Percentiles rank a stretch among this genome's conserved stretches.
phyloP scores from a whole-genome alignment of 2,888 invertebrate species.

The Allacma fusca region DNA sequence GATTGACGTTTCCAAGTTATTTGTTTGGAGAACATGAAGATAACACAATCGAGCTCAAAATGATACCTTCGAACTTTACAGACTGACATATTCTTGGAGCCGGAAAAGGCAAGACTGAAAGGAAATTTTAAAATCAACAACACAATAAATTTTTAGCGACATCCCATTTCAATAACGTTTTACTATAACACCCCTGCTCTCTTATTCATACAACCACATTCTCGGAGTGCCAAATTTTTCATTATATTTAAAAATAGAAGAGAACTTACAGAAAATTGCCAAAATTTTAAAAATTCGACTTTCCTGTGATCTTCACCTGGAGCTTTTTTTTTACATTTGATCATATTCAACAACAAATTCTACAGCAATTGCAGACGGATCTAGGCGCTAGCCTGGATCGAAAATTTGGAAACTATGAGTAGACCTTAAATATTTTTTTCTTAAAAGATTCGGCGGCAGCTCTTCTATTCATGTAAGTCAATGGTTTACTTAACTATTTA shows the following conservation, averaged over 20 bases:
- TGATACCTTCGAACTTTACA: constrained; percentile 26
- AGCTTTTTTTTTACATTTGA: constrained; percentile 18
- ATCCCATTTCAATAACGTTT: not conserved
- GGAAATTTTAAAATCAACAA: constrained; percentile 17
- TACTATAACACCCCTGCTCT: constrained; percentile 13
- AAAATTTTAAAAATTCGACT: constrained; percentile 6
- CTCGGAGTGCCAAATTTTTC: constrained; percentile 23
- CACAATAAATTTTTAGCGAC: constrained; percentile 2
- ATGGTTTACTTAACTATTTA: no score
- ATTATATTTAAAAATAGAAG: constrained; percentile 3
- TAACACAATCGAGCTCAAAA: constrained; percentile 27
- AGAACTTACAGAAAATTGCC: constrained; percentile 28
- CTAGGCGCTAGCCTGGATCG: constrained; percentile 9
- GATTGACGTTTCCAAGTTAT: not conserved
- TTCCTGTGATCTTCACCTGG: constrained; percentile 26
- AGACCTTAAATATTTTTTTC: not conserved
- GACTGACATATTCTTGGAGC: constrained; percentile 36
- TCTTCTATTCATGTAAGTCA: constrained; percentile 58
- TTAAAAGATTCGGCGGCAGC: constrained; percentile 33
- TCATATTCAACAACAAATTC: not conserved
- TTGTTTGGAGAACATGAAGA: not conserved
- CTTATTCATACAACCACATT: not conserved
- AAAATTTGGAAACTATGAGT: constrained; percentile 4
- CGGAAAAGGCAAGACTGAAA: constrained; percentile 37
- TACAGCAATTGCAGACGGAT: not conserved